Evolutionary conservation across 2,797 vertebrate species (phyloP).

Genomic region (Argya squamiceps): DNA sequence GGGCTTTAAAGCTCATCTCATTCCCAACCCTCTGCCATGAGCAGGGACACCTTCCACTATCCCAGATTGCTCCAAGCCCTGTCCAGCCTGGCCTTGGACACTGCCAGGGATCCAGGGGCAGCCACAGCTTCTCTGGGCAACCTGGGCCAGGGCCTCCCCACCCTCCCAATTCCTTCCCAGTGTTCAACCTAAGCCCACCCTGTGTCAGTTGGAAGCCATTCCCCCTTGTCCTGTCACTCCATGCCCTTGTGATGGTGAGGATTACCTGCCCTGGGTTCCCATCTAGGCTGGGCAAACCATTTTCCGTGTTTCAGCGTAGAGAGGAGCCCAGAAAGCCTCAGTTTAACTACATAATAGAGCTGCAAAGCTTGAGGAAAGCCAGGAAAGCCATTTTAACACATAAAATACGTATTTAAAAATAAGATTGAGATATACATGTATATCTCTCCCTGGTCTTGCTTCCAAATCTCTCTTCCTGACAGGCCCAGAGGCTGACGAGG

Average conservation of each 20-base stretch:
- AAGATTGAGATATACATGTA: background rate
- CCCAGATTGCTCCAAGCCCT: fast-evolving
- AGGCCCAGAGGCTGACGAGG: background rate
- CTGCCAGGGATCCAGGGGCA: background rate
- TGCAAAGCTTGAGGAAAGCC: background rate
- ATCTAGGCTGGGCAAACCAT: fast-evolving
- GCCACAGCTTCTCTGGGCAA: background rate
- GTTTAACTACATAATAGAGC: background rate
- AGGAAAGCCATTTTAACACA: background rate
- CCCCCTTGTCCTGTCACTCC: background rate
- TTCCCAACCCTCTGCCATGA: background rate
- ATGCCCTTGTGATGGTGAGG: background rate
- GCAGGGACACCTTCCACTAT: fast-evolving
- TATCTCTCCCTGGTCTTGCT: background rate
- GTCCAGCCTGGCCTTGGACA: fast-evolving
- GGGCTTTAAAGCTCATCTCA: background rate
- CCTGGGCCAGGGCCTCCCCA: background rate
- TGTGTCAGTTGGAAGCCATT: background rate
- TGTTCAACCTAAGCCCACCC: background rate
- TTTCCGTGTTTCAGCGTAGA: background rate
- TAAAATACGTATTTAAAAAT: background rate
- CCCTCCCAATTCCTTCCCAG: background rate
- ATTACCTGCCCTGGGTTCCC: background rate
- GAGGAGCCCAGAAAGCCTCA: background rate
- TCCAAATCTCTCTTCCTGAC: background rate